Base-by-base conservation (phyloP, 2,113 vertebrate genomes). In the Sciurus niger region DNA sequence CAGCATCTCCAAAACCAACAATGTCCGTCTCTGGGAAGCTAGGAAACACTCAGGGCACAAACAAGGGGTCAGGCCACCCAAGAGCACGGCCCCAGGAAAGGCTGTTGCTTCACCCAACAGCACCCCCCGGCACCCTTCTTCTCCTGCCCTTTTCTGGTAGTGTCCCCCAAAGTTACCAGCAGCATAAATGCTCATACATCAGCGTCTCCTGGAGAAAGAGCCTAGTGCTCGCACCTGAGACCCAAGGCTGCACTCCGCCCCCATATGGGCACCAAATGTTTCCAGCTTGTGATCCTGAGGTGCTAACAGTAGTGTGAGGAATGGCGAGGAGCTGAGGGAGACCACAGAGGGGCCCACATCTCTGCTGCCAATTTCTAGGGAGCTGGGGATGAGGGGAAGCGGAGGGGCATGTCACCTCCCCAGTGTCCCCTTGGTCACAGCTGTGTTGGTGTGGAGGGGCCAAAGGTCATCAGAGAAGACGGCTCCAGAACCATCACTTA, bases 211-310 rank as follows among this genome's bases (percentile, higher is more conserved):
- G 97, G 94, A 97, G 94, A 89, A 96, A 97, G 91, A 96, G 97
- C 93, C 92, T 82, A 95, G 11, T 51, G 22, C 93, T 97, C 48
- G 79, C 92, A 95, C 68, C 96, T 93, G 95, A 97, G 58, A 18
- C 95, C 84, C 74, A 93, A 8, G 8, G 55, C 55, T 96, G 24
- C 88, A 83, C 94, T 96, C 95, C 10, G 90, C 97, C 96, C 96
- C 80, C 96, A 96, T 60, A 1, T 96, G 94, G 96, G 76, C 14
- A 77, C 72, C 97, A 97, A 98, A 98, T 96, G 96, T 88, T 97
- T 77, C 94, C 86, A 92, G 93, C 96, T 97, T 96, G 98, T 98
- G 97, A 98, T 98, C 92, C 96, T 91, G 73, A 96, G 96, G 95
- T 55, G 89, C 92, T 96, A 94, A 90, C 82, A 97, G 96, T 43